Evolutionary conservation across 2,113 vertebrate genomes (phyloP).

Genomic region (Amphiprion ocellaris): DNA sequence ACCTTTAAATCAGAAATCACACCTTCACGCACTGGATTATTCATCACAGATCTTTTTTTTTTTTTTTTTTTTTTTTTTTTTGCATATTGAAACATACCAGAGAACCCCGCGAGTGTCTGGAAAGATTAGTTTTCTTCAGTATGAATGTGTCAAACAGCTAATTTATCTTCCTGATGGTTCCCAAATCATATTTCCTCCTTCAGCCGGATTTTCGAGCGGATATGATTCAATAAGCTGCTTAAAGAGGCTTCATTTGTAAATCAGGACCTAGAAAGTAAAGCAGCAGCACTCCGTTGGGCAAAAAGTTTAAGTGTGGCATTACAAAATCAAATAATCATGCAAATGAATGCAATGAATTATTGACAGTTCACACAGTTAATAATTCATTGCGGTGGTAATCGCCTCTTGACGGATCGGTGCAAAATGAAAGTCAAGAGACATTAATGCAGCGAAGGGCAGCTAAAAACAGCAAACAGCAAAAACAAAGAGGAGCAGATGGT

Average conservation of each 20-base stretch:
- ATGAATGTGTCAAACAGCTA: background rate
- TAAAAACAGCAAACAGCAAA: background rate
- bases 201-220: background rate
- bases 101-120: background rate
- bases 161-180: background rate
- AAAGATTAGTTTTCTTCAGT: background rate
- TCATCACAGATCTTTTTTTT: background rate
- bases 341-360: conserved; percentile 19
- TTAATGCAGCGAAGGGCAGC: background rate
- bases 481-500: conserved; percentile 13
- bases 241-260: conserved; percentile 17
- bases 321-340: conserved; percentile 9
- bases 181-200: background rate
- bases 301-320: conserved; percentile 18
- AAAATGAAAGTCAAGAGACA: conserved; percentile 17
- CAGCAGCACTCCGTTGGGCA: background rate
- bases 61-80: background rate
- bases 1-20: background rate
- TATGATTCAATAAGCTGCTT: conserved; percentile 6
- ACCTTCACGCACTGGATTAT: background rate
- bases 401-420: background rate
- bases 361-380: conserved; percentile 5
- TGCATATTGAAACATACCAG: background rate
- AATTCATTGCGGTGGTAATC: background rate
- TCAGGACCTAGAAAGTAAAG: background rate